Evolutionary conservation across 2,797 vertebrate species (phyloP).

Genomic region (Poecilia wingei): DNA sequence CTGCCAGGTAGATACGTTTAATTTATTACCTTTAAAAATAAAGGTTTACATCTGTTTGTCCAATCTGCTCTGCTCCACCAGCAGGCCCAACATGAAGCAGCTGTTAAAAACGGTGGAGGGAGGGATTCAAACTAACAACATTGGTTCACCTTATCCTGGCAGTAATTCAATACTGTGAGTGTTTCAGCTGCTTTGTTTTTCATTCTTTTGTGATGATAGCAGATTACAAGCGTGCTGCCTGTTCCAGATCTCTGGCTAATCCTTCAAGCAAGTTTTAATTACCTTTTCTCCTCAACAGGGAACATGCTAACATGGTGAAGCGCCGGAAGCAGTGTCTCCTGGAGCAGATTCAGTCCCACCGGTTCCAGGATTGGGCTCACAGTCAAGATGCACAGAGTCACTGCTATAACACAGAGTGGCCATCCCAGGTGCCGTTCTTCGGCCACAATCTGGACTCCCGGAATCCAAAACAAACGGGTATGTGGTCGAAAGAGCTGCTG

Average conservation of each 20-base stretch:
- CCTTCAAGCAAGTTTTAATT: background rate
- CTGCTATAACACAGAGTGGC: conserved; percentile 78
- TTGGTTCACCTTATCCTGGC: conserved; percentile 69
- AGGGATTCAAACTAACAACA: conserved; percentile 84
- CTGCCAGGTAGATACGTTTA: background rate
- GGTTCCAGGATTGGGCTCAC: conserved; percentile 87
- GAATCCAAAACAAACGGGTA: conserved; percentile 63
- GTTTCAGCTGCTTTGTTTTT: background rate
- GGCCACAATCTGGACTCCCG: conserved; percentile 84
- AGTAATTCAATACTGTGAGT: conserved; percentile 72
- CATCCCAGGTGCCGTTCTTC: conserved; percentile 80
- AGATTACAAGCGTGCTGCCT: background rate
- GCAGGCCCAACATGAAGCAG: conserved; percentile 90
- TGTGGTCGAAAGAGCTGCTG: background rate
- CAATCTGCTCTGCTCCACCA: conserved; percentile 19
- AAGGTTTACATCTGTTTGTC: conserved; percentile 4
- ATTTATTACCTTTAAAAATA: background rate
- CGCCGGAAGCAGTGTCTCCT: conserved; percentile 84
- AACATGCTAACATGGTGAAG: conserved; percentile 84
- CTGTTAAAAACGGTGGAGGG: conserved; percentile 87
- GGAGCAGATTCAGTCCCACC: conserved; percentile 86
- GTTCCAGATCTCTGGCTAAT: background rate
- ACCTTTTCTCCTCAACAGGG: conserved; percentile 70
- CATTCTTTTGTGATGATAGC: background rate
- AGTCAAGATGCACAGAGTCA: conserved; percentile 85